Percentiles rank a stretch among this genome's conserved stretches.
Conservation (phyloP, 1,140 invertebrate genomes). For the Temnothorax nylanderi region DNA sequence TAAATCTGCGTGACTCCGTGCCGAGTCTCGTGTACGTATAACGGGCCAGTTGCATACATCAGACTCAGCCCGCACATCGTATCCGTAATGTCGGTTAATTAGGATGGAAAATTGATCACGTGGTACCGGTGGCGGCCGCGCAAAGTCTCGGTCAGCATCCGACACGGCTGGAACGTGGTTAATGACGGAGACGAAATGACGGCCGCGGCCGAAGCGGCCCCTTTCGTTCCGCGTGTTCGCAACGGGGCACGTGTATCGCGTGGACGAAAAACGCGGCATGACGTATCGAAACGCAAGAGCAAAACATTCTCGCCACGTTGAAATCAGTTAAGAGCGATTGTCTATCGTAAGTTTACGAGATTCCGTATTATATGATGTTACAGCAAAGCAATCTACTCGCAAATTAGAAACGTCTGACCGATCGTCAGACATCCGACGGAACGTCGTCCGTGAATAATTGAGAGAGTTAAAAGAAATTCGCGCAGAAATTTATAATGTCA, state of each 20-base stretch:
- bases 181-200: slow-evolving; percentile 29
- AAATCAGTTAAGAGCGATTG: neutral
- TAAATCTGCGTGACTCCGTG: slow-evolving; percentile 24
- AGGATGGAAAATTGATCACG: slow-evolving; percentile 34
- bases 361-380: neutral
- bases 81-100: slow-evolving; percentile 35
- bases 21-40: neutral
- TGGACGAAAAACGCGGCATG: neutral
- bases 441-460: neutral
- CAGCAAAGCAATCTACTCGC: neutral
- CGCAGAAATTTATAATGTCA: neutral
- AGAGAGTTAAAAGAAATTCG: neutral
- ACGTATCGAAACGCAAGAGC: slow-evolving; percentile 9
- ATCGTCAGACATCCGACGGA: neutral
- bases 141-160: slow-evolving; percentile 27
- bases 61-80: neutral
- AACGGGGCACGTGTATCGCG: slow-evolving; percentile 21
- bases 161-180: slow-evolving; percentile 17
- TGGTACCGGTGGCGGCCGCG: neutral
- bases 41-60: neutral
- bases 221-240: slow-evolving; percentile 46
- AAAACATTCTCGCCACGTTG: neutral
- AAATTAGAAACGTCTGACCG: neutral
- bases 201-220: neutral
- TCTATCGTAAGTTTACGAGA: neutral